Percentiles rank a stretch among this genome's conserved stretches.
phyloP scores from a whole-genome alignment of 2,888 invertebrate species.

The Monochamus alternatus region DNA sequence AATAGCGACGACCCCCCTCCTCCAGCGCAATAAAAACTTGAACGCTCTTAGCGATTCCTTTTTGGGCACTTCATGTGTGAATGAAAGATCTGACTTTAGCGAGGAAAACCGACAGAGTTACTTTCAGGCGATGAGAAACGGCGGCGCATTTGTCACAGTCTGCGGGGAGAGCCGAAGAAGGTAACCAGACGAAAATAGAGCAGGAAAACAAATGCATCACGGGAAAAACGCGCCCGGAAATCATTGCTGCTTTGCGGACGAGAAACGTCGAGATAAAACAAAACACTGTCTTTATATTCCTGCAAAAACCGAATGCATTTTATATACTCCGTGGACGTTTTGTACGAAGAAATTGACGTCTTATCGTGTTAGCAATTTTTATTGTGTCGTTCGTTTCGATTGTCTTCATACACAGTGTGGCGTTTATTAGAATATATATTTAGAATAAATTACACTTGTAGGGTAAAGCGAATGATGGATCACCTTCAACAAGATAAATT shows the following conservation, averaged over 20 bases:
- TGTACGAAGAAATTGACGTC: not conserved
- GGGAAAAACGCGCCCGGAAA: conserved; percentile 43
- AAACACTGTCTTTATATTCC: conserved; percentile 39
- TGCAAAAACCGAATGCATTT: conserved; percentile 39
- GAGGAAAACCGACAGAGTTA: conserved; percentile 49
- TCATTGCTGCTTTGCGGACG: conserved; percentile 51
- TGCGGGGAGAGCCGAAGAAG: conserved; percentile 46
- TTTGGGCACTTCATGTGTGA: conserved; percentile 54
- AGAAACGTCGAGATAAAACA: conserved; percentile 47
- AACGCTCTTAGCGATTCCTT: conserved; percentile 41
- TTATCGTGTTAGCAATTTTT: conserved; percentile 5
- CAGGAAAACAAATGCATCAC: conserved; percentile 48
- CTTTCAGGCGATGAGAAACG: conserved; percentile 55
- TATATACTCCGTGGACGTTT: conserved; percentile 26
- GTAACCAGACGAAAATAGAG: conserved; percentile 46
- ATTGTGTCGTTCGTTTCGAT: not conserved
- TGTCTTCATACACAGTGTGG: too few relatives aligned
- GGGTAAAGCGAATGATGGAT: too few relatives aligned
- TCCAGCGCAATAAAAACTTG: conserved; percentile 28
- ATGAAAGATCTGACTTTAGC: conserved; percentile 55
- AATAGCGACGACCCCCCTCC: conserved; percentile 22
- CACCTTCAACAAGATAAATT: too few relatives aligned
- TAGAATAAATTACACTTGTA: too few relatives aligned
- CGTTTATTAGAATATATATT: too few relatives aligned
- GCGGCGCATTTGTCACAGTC: conserved; percentile 56